Conservation (phyloP, 2,797 vertebrate species). For the Cryptoblepharus egeriae region DNA sequence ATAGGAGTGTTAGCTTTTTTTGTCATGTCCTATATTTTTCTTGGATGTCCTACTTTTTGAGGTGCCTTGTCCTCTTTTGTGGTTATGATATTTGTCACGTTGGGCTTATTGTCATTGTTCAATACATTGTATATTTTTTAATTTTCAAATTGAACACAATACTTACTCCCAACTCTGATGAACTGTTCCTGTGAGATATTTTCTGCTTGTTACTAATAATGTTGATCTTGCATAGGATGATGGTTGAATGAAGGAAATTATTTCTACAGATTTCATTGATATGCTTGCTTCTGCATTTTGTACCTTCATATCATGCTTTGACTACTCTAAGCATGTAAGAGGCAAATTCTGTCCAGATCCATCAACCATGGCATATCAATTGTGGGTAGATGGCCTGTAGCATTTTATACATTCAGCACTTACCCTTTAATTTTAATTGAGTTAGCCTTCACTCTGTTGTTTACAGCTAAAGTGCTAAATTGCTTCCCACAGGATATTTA, state of each 20-base stretch:
- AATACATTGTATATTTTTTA: not conserved
- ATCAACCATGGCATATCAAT: constrained; percentile 29
- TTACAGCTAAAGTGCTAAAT: constrained; percentile 37
- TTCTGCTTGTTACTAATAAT: not conserved
- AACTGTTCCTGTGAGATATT: not conserved
- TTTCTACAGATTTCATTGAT: not conserved
- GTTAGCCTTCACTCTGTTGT: constrained; percentile 38
- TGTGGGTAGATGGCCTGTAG: constrained; percentile 27
- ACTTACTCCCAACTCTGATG: too few species aligned
- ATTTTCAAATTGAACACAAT: not conserved
- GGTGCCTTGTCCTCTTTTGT: too few species aligned
- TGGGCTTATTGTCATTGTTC: too few species aligned
- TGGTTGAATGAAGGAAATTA: not conserved
- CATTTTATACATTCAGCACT: constrained; percentile 30
- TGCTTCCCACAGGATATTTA: constrained; percentile 37
- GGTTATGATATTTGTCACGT: too few species aligned
- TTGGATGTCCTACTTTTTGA: too few species aligned
- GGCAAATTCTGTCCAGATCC: constrained; percentile 13
- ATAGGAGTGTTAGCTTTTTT: too few species aligned
- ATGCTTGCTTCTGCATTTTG: not conserved
- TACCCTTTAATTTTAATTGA: constrained; percentile 45
- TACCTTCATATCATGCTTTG: not conserved
- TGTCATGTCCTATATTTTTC: too few species aligned
- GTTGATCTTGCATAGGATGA: not conserved
- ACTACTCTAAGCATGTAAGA: constrained; percentile 6